Conservation (phyloP, 2,797 vertebrate genomes). For the Xenopus petersii region DNA sequence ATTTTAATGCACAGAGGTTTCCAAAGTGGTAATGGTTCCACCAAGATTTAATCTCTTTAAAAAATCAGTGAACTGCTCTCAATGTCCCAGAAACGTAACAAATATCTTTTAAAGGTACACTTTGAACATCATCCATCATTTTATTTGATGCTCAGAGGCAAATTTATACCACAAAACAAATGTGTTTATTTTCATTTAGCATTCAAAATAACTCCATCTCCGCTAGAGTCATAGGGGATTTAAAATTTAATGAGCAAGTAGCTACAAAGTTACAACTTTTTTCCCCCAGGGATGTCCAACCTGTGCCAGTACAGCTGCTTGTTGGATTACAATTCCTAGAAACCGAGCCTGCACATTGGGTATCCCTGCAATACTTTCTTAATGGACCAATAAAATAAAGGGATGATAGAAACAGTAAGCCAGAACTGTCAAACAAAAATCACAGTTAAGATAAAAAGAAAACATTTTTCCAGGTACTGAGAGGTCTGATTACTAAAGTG, state of each 20-base stretch:
- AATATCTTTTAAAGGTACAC: constrained; percentile 21
- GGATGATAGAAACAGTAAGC: no score
- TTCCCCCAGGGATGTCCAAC: not conserved
- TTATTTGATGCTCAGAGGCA: not conserved
- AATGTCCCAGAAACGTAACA: constrained; percentile 11
- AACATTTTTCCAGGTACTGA: no score
- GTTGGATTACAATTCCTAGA: no score
- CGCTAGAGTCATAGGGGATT: not conserved
- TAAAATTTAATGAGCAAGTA: not conserved
- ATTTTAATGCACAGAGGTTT: constrained; percentile 13
- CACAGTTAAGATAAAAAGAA: no score
- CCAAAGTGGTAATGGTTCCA: constrained; percentile 20
- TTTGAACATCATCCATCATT: constrained; percentile 6
- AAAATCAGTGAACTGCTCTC: constrained; percentile 10
- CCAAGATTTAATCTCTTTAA: constrained; percentile 4
- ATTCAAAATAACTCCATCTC: not conserved
- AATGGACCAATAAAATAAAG: no score
- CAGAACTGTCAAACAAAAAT: no score
- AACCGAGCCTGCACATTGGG: no score
- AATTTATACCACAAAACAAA: not conserved
- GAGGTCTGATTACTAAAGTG: no score
- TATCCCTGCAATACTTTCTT: no score
- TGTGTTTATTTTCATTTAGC: not conserved
- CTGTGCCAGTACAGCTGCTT: not conserved
- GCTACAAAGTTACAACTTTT: not conserved